These are phyloP conservation scores for Cyclophora punctaria DNA, from an alignment of 2,888 invertebrate genomes.

Conservation along the genomic window DNA sequence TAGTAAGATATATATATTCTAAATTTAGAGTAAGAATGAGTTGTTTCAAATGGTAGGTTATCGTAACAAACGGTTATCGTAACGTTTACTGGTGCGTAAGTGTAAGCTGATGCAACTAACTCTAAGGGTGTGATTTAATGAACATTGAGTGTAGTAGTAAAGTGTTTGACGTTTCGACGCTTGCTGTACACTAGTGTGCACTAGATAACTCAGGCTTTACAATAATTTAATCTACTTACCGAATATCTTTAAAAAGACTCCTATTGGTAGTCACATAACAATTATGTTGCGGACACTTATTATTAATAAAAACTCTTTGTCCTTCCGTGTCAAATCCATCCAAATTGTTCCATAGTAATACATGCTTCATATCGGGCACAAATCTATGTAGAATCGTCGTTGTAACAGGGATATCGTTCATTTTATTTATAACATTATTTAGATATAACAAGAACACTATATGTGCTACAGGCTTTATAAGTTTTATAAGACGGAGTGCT, in stretches of 20 bases:
- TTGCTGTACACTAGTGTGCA: too few relatives aligned
- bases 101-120: too few relatives aligned
- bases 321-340: slow-evolving; percentile 32
- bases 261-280: slow-evolving; percentile 51
- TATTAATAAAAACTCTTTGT: slow-evolving; percentile 33
- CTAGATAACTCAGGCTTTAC: too few relatives aligned
- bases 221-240: too few relatives aligned
- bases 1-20: too few relatives aligned
- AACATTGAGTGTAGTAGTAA: too few relatives aligned
- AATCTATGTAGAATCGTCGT: slow-evolving; percentile 34
- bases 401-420: slow-evolving; percentile 10
- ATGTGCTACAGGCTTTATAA: slow-evolving; percentile 26
- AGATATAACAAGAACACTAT: slow-evolving; percentile 18
- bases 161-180: too few relatives aligned
- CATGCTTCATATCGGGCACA: slow-evolving; percentile 42
- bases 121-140: too few relatives aligned
- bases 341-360: slow-evolving; percentile 49
- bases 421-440: slow-evolving; percentile 20
- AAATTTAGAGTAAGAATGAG: too few relatives aligned
- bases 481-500: slow-evolving; percentile 6
- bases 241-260: slow-evolving; percentile 33
- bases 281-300: slow-evolving; percentile 37
- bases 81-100: too few relatives aligned
- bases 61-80: too few relatives aligned
- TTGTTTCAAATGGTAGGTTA: too few relatives aligned